These are phyloP conservation scores for Clistopyga incitator DNA, from an alignment of 2,888 invertebrate genomes.

Conservation along the genomic window DNA sequence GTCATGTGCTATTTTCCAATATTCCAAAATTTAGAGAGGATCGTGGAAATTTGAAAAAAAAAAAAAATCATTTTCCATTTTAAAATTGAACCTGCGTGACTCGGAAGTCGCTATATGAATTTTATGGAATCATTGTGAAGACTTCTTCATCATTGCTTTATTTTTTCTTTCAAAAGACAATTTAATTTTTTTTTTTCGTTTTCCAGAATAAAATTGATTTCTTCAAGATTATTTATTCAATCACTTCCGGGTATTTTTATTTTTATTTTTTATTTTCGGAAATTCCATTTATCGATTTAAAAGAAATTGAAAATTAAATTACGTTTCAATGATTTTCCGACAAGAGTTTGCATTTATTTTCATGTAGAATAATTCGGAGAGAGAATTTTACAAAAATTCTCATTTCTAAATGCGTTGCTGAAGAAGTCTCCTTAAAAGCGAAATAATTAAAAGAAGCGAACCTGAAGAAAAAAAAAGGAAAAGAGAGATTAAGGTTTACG, in stretches of 20 bases:
- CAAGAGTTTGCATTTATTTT: neutral
- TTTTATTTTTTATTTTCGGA: neutral
- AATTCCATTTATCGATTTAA: neutral
- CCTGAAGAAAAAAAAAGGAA: conserved; percentile 10
- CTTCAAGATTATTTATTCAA: too few species aligned
- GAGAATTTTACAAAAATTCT: neutral
- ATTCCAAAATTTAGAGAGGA: conserved; percentile 60
- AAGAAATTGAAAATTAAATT: neutral
- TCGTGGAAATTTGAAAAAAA: conserved; percentile 20
- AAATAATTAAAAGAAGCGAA: conserved; percentile 7
- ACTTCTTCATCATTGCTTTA: neutral
- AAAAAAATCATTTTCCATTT: conserved; percentile 6
- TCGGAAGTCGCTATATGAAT: conserved; percentile 1
- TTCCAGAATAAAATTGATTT: too few species aligned
- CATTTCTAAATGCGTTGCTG: neutral
- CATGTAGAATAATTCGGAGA: neutral
- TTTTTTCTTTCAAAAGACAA: neutral
- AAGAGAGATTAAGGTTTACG: conserved; percentile 52
- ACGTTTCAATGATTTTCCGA: neutral
- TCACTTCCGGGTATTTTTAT: too few species aligned
- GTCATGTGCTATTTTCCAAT: conserved; percentile 80
- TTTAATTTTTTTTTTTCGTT: neutral
- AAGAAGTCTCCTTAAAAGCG: neutral
- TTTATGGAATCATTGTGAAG: neutral
- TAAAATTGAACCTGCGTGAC: conserved; percentile 9